Evolutionary conservation across 2,888 invertebrate genomes (phyloP).

Genomic region (Drosophila melanosoma): DNA sequence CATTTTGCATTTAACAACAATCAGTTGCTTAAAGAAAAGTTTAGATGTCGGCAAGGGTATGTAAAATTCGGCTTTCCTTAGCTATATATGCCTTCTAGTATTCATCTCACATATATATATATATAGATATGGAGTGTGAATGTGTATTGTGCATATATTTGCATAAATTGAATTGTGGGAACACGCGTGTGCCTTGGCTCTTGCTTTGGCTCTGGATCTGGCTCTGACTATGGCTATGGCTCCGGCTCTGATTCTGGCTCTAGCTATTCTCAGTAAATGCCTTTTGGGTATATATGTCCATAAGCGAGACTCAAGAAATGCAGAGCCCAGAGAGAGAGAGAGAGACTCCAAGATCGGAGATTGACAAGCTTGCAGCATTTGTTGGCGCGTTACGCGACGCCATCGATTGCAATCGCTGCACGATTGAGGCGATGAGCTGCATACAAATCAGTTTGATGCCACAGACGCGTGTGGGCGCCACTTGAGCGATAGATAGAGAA

Average conservation of each 20-base stretch:
- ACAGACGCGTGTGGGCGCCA: constrained; percentile 71
- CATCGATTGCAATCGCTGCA: constrained; percentile 47
- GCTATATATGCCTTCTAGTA: neutral
- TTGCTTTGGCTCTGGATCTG: neutral
- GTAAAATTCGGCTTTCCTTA: neutral
- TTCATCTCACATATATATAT: constrained; percentile 15
- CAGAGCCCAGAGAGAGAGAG: constrained; percentile 1
- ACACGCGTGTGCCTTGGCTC: constrained; percentile 42
- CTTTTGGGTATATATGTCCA: constrained; percentile 6
- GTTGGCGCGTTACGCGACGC: constrained; percentile 73
- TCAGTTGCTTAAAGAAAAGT: neutral
- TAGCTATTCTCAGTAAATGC: neutral
- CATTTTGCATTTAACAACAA: neutral
- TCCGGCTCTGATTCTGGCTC: neutral
- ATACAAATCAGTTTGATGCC: constrained; percentile 69
- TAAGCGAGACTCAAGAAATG: constrained; percentile 14
- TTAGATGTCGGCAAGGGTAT: neutral
- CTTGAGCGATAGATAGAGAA: constrained; percentile 32
- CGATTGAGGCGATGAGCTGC: constrained; percentile 56
- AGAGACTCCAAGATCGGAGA: constrained; percentile 11
- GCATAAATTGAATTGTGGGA: constrained; percentile 69
- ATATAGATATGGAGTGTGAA: neutral
- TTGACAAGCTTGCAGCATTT: constrained; percentile 74
- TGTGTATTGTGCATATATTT: constrained; percentile 63
- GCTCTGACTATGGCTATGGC: neutral